Percentiles rank a stretch among this genome's conserved stretches.
These are phyloP conservation scores for Opisthocomus hoazin DNA, from an alignment of 2,113 vertebrate genomes.

Conservation along the genomic window DNA sequence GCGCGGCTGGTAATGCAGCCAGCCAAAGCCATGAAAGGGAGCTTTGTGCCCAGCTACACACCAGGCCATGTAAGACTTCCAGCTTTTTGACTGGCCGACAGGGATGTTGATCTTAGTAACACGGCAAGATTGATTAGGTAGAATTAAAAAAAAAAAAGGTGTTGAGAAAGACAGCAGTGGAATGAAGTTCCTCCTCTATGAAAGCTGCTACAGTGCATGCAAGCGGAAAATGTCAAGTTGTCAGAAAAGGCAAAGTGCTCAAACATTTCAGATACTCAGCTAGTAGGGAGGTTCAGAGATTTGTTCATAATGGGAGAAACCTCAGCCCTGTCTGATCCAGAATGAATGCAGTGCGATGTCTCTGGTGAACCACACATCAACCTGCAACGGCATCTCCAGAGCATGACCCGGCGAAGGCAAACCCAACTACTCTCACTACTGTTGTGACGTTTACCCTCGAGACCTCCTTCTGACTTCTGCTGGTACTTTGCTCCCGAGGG, in stretches of 20 bases:
- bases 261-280: neutral
- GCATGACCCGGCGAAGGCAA: neutral
- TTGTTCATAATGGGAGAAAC: neutral
- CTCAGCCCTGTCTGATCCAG: neutral
- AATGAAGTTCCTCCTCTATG: neutral
- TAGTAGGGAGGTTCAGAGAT: neutral
- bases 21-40: constrained; percentile 26
- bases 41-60: constrained; percentile 29
- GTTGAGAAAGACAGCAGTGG: neutral
- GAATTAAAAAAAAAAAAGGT: neutral
- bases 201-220: neutral
- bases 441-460: neutral
- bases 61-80: neutral
- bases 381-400: neutral
- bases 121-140: constrained; percentile 20
- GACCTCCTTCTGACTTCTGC: neutral
- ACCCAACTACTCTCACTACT: neutral
- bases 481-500: fast-evolving
- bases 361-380: neutral
- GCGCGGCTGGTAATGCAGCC: neutral
- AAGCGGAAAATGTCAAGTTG: neutral
- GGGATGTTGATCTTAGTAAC: constrained; percentile 32
- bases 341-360: neutral
- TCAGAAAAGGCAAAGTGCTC: neutral
- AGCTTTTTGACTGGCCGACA: neutral